Percentiles rank a stretch among this genome's conserved stretches.
phyloP scores from a whole-genome alignment of 1,140 invertebrate species.

The Holotrichia oblita region DNA sequence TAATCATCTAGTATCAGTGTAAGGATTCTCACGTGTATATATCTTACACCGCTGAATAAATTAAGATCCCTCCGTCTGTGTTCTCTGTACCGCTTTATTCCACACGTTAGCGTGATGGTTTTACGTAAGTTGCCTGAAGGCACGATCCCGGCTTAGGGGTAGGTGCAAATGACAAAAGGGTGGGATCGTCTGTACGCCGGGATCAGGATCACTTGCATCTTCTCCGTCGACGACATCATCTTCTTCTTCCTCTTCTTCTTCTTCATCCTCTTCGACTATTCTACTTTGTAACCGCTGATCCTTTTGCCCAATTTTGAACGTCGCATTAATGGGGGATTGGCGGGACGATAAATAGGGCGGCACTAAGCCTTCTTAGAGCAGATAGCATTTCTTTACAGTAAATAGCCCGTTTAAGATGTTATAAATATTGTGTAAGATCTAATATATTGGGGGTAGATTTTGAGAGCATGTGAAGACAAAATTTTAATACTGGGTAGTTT shows the following conservation, averaged over 20 bases:
- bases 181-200: slow-evolving; percentile 56
- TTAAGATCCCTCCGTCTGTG: slow-evolving; percentile 18
- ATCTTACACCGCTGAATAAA: slow-evolving; percentile 10
- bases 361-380: slow-evolving; percentile 57
- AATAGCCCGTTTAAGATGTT: not conserved
- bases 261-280: slow-evolving; percentile 47
- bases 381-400: not conserved
- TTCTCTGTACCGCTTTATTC: not conserved
- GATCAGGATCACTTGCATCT: no score
- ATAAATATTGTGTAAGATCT: no score
- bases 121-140: not conserved
- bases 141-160: slow-evolving; percentile 40
- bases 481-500: no score
- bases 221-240: no score
- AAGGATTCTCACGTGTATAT: not conserved
- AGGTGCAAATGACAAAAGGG: slow-evolving; percentile 51
- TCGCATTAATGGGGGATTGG: slow-evolving; percentile 61
- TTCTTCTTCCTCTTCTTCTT: not conserved
- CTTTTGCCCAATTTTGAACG: slow-evolving; percentile 48
- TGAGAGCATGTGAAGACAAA: no score
- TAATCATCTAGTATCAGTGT: not conserved
- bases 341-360: slow-evolving; percentile 61
- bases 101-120: not conserved
- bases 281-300: slow-evolving; percentile 53
- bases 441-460: no score